Percentiles rank a stretch among this genome's conserved stretches.
These are phyloP conservation scores for Lasioglossum villosulum DNA, from an alignment of 2,888 invertebrate species.

Conservation along the genomic window DNA sequence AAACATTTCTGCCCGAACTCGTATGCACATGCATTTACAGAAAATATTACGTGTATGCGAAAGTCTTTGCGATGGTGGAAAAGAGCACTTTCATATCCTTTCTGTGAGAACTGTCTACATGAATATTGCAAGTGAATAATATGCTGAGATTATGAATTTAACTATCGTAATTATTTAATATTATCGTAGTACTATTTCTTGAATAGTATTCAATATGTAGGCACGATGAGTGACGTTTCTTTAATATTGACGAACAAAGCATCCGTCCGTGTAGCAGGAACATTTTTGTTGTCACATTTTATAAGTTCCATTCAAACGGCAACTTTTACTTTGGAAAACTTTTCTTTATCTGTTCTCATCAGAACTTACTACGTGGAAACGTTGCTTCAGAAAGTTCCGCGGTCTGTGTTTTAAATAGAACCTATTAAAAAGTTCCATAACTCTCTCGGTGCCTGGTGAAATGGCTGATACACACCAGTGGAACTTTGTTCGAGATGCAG, in stretches of 20 bases:
- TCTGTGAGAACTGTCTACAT: too few species aligned
- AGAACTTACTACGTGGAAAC: background rate
- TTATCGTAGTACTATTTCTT: too few species aligned
- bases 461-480: background rate
- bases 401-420: constrained; percentile 1
- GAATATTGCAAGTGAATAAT: too few species aligned
- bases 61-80: too few species aligned
- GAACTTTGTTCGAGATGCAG: background rate
- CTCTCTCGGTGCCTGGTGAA: background rate
- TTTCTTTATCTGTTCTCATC: background rate
- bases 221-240: background rate
- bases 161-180: too few species aligned
- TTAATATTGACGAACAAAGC: background rate
- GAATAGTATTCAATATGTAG: too few species aligned
- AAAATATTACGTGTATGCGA: background rate
- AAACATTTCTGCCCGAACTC: background rate
- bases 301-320: background rate
- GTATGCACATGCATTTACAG: background rate
- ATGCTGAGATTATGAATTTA: too few species aligned
- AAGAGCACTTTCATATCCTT: too few species aligned
- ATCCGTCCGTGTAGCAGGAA: background rate
- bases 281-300: background rate
- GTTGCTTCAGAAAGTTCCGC: background rate
- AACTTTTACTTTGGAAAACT: background rate
- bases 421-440: background rate